phyloP scores from a whole-genome alignment of 2,797 vertebrate species.

The Thunnus albacares region DNA sequence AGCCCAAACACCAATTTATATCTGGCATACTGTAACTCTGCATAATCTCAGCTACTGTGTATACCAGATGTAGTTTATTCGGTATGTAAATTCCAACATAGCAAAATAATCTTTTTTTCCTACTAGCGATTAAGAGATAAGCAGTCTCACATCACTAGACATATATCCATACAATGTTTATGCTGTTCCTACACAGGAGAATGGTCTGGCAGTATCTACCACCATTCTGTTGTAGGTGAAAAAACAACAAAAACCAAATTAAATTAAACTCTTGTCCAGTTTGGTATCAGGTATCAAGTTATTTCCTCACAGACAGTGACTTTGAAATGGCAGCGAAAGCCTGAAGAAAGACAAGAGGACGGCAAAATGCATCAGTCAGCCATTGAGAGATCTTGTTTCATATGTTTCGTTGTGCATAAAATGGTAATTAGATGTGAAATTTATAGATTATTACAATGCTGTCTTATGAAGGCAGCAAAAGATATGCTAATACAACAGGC shows the following conservation, averaged over 20 bases:
- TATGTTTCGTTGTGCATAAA: conserved; percentile 11
- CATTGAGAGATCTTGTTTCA: not conserved
- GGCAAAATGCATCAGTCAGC: not conserved
- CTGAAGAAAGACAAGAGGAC: not conserved
- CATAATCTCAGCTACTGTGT: conserved; percentile 24
- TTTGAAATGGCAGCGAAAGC: conserved; percentile 10
- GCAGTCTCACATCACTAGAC: conserved; percentile 3
- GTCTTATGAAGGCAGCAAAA: conserved; percentile 25
- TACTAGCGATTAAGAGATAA: conserved; percentile 3
- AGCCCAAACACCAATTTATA: conserved; percentile 17
- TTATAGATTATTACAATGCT: conserved; percentile 18
- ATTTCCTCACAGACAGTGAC: not conserved
- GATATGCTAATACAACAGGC: conserved; percentile 23
- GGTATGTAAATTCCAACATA: conserved; percentile 20
- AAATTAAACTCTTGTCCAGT: conserved; percentile 16
- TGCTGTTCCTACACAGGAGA: conserved; percentile 19
- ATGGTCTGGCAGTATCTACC: not conserved
- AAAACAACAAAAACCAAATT: conserved; percentile 11
- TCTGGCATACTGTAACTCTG: conserved; percentile 2
- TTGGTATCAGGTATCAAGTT: not conserved
- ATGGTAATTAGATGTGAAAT: conserved; percentile 43
- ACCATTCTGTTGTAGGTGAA: conserved; percentile 1
- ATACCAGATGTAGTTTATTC: conserved; percentile 25
- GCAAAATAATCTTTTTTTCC: conserved; percentile 3
- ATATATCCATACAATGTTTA: conserved; percentile 22